Base-by-base conservation (phyloP, 2,888 invertebrate species). In the Orchesellides sinensis region DNA sequence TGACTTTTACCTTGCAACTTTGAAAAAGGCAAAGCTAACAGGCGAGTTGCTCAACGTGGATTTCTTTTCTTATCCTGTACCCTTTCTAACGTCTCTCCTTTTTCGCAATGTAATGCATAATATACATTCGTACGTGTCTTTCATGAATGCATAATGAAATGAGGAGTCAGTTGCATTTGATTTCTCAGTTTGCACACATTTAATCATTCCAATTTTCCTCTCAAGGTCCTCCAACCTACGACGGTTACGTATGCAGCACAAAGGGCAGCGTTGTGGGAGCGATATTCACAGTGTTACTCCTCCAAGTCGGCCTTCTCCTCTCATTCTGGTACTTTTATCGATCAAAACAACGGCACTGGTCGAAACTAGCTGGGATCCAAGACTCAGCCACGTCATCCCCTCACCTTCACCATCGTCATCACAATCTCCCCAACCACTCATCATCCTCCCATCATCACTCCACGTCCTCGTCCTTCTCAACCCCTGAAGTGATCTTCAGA, bases 261-360 rank as follows among this genome's bases (percentile, higher is more conserved):
- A 88, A 89, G 66, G 89, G 90, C 12, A 89, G 89, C 40, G 89
- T 90, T 19, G 88, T 90, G 21, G 89, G 89, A 65, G 88, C 89
- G 1, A 88, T 89, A n/a, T 84, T 89, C 32, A 89, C 89, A 5
- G 89, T 89, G 14, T 79, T 90, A 12, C 85, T 90, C 3, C 85
- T 90, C 29, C 89, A 90, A 82, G 85, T 89, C 49, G 89, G 89
- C 10, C 80, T 89, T 3, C 85, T 89, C 12, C 88, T 88, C 6
- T 89, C 89, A 14, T 89, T 89, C 74, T 87, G 89, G 84, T 88
- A 89, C 85, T 90, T 90, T 82, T 90, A 90, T 85, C 88, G 89
- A 56, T 87, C 88, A 59, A 89, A 89, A 75, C 89, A 89, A 84
- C 86, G 89, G 40, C 88, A 89, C 54, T 90, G 90, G 90, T 84